A percentile compares a stretch with the other conserved stretches of the same genome.
phyloP scores from a whole-genome alignment of 2,888 invertebrate genomes.

The Macrosiphum euphorbiae region DNA sequence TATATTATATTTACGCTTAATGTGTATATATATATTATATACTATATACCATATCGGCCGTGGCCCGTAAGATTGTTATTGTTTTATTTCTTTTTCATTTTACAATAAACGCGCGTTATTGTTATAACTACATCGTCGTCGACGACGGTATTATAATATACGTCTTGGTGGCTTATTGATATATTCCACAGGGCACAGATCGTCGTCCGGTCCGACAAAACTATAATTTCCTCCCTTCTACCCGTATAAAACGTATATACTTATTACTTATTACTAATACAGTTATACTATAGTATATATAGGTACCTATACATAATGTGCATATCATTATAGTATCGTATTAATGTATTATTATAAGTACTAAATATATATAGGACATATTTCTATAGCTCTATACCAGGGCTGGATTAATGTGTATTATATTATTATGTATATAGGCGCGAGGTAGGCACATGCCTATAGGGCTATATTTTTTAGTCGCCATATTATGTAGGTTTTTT shows the following conservation, averaged over 20 bases:
- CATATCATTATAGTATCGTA: not conserved
- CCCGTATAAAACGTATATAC: not conserved
- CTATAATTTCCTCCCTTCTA: not conserved
- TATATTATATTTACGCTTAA: not conserved
- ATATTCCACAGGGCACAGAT: not conserved
- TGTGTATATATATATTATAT: not conserved
- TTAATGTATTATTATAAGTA: not conserved
- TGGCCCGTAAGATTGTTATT: constrained; percentile 23
- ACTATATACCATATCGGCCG: not conserved
- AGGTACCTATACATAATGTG: not conserved
- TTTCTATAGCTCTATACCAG: not conserved
- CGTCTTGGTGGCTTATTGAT: constrained; percentile 5
- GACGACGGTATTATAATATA: not conserved
- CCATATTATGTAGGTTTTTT: not conserved
- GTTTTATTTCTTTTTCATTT: not conserved
- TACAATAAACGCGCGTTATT: not conserved
- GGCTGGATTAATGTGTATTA: not conserved
- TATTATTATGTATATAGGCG: not conserved
- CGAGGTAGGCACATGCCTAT: not conserved
- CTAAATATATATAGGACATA: not conserved
- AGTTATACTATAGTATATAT: no score
- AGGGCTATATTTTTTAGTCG: not conserved
- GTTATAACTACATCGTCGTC: not conserved
- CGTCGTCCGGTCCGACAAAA: not conserved
- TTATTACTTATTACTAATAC: no score